Evolutionary conservation across 2,113 vertebrate species (phyloP).

Genomic region (Helogale parvula): DNA sequence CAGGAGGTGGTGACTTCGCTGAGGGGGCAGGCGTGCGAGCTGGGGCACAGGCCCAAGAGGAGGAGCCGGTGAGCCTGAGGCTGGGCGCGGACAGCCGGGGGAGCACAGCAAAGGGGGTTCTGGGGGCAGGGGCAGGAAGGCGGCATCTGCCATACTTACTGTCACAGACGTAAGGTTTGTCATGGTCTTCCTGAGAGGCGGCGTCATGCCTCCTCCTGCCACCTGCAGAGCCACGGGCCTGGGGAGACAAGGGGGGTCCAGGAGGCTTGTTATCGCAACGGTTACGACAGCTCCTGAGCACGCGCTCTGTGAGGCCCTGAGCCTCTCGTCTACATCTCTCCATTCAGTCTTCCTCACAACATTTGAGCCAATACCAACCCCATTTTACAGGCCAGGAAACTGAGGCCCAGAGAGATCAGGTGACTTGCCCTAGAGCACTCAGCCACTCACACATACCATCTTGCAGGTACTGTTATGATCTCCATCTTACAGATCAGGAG

Average conservation of each 20-base stretch:
- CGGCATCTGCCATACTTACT: conserved; percentile 90
- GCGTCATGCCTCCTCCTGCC: conserved; percentile 93
- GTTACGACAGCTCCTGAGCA: not conserved
- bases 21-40: conserved; percentile 44
- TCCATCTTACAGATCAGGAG: not conserved
- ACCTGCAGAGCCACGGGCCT: conserved; percentile 94
- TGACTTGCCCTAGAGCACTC: not conserved
- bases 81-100: conserved; percentile 48
- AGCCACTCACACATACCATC: not conserved
- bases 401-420: not conserved
- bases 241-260: conserved; percentile 70
- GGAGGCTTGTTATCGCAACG: not conserved
- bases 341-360: not conserved
- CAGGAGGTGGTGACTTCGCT: not conserved
- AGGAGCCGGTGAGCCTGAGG: not conserved
- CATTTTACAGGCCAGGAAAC: not conserved
- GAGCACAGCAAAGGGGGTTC: not conserved
- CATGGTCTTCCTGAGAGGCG: conserved; percentile 92
- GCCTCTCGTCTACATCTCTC: rapidly evolving
- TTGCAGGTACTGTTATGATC: not conserved
- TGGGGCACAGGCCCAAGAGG: conserved; percentile 29
- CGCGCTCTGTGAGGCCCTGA: rapidly evolving
- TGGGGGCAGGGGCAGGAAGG: not conserved
- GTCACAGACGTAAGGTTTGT: conserved; percentile 99
- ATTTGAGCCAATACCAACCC: not conserved